Conservation (phyloP, 2,113 vertebrate genomes). For the Mystacornis crossleyi region DNA sequence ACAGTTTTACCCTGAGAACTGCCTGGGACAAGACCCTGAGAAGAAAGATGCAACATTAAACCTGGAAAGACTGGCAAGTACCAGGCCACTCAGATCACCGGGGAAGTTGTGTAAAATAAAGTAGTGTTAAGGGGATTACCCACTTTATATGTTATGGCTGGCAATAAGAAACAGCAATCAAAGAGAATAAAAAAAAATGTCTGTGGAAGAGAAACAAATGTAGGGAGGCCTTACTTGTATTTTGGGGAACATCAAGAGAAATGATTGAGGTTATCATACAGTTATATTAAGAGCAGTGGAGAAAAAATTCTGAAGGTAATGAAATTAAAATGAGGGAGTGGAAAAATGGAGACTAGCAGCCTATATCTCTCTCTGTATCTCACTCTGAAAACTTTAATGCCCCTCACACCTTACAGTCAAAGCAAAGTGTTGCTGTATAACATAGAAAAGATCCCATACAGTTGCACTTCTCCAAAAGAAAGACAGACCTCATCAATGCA, state of each 20-base stretch:
- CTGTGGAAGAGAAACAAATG: background rate
- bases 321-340: background rate
- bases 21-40: background rate
- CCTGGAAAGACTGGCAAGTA: background rate
- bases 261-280: background rate
- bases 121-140: background rate
- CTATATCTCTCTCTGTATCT: background rate
- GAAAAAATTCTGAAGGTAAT: background rate
- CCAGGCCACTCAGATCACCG: background rate
- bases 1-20: background rate
- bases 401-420: background rate
- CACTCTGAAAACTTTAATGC: background rate
- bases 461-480: background rate
- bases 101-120: background rate
- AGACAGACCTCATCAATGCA: background rate
- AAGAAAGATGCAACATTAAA: background rate
- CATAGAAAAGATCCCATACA: fast-evolving
- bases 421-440: background rate
- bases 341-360: background rate
- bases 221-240: background rate
- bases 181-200: background rate
- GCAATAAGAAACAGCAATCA: background rate
- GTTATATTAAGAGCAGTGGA: background rate
- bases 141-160: background rate
- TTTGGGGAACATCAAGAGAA: background rate